phyloP scores from a whole-genome alignment of 1,140 invertebrate species.

The Drosophila pachea region DNA sequence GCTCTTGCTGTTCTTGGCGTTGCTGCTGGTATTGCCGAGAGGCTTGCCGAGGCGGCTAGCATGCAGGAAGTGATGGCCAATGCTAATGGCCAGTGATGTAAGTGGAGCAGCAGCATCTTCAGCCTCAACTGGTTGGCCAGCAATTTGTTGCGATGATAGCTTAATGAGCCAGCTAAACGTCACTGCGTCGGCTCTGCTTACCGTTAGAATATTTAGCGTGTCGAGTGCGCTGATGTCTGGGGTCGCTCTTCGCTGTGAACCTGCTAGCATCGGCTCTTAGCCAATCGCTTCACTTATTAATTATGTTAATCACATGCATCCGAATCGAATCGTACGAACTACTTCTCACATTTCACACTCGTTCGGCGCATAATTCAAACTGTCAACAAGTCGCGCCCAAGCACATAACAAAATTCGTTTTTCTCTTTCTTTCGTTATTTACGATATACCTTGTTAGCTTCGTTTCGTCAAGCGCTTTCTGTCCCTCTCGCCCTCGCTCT shows the following conservation, averaged over 20 bases:
- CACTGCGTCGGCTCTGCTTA: background rate
- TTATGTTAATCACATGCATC: slow-evolving; percentile 67
- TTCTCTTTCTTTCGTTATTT: slow-evolving; percentile 1
- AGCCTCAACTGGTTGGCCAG: slow-evolving; percentile 44
- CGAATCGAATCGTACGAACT: slow-evolving; percentile 24
- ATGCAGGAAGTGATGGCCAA: slow-evolving; percentile 72
- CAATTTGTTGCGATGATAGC: slow-evolving; percentile 52
- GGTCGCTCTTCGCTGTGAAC: too few relatives aligned
- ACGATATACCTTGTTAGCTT: background rate
- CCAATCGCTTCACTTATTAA: slow-evolving; percentile 55
- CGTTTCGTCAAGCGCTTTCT: slow-evolving; percentile 7
- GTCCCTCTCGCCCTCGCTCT: slow-evolving; percentile 21
- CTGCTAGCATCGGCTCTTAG: slow-evolving; percentile 3
- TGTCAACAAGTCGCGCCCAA: slow-evolving; percentile 72
- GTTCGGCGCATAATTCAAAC: slow-evolving; percentile 61
- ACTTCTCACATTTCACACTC: slow-evolving; percentile 48
- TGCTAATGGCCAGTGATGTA: slow-evolving; percentile 72
- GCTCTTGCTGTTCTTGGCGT: slow-evolving; percentile 6
- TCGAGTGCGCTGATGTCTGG: slow-evolving; percentile 12
- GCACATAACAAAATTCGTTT: slow-evolving; percentile 32
- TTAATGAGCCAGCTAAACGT: slow-evolving; percentile 49
- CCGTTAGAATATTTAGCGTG: slow-evolving; percentile 39
- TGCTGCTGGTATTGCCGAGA: slow-evolving; percentile 24
- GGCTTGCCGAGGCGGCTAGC: slow-evolving; percentile 27
- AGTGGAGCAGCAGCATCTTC: slow-evolving; percentile 73